These are phyloP conservation scores for Acleris emargana DNA, from an alignment of 2,888 invertebrate genomes.

Conservation along the genomic window DNA sequence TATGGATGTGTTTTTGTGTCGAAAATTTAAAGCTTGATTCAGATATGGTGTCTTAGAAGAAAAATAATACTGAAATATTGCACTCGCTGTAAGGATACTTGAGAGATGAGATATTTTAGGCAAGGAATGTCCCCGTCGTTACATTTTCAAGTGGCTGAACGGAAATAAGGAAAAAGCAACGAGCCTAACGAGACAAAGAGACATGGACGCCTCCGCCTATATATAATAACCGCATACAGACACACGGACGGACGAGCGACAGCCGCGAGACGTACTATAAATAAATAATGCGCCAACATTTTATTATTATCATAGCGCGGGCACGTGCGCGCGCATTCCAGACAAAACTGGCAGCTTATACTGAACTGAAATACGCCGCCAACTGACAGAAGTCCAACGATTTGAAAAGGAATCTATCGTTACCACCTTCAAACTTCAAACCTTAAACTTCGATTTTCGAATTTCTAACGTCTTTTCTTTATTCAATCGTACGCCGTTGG, in stretches of 20 bases:
- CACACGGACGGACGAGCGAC: slow-evolving; percentile 80
- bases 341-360: slow-evolving; percentile 42
- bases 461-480: not conserved
- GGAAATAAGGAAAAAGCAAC: slow-evolving; percentile 37
- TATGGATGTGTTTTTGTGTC: slow-evolving; percentile 11
- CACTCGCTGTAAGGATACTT: not conserved
- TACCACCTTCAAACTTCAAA: slow-evolving; percentile 5
- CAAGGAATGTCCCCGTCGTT: slow-evolving; percentile 6
- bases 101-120: slow-evolving; percentile 15
- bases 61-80: not conserved
- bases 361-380: slow-evolving; percentile 35
- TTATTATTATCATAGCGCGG: slow-evolving; percentile 80
- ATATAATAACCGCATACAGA: slow-evolving; percentile 64
- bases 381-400: slow-evolving; percentile 32
- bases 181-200: slow-evolving; percentile 60
- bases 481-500: not conserved
- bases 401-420: slow-evolving; percentile 26
- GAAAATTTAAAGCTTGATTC: slow-evolving; percentile 8
- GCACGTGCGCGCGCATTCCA: slow-evolving; percentile 81
- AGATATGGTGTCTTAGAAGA: not conserved
- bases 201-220: slow-evolving; percentile 50
- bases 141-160: slow-evolving; percentile 13
- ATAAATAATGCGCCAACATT: slow-evolving; percentile 83
- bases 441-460: not conserved
- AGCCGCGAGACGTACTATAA: slow-evolving; percentile 82